Percentiles rank a stretch among this genome's conserved stretches.
Conservation (phyloP, 2,113 vertebrate genomes). For the Pristiophorus japonicus region DNA sequence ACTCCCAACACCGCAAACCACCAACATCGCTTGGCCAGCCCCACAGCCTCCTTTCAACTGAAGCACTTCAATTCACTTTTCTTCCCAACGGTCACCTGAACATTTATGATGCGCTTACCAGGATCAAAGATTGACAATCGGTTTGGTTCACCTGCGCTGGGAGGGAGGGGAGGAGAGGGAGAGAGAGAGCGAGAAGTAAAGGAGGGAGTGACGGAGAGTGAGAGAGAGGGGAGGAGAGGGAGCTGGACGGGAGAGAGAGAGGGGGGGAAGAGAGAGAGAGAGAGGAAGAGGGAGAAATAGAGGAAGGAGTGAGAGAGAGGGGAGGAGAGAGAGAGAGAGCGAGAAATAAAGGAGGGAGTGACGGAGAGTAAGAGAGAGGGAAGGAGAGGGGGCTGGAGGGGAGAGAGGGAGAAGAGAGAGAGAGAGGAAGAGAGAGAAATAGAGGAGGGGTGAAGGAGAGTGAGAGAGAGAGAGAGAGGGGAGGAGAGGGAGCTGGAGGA, state of each 20-base stretch:
- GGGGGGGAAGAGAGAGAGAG: too few relatives aligned
- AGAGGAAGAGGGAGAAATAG: too few relatives aligned
- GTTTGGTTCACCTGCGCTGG: neutral
- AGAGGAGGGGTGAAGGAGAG: neutral
- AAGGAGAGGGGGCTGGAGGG: too few relatives aligned
- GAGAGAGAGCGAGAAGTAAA: slow-evolving; percentile 38
- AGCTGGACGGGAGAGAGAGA: slow-evolving; percentile 38
- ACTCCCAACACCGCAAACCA: too few relatives aligned
- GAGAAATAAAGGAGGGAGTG: too few relatives aligned
- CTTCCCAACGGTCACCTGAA: neutral
- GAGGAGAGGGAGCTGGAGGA: too few relatives aligned
- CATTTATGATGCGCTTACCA: neutral
- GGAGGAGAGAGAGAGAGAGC: too few relatives aligned
- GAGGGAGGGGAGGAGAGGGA: slow-evolving; percentile 42
- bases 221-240: neutral
- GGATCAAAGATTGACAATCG: neutral
- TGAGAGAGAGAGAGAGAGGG: too few relatives aligned
- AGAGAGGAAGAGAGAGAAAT: neutral
- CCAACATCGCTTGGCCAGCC: neutral
- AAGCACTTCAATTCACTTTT: neutral
- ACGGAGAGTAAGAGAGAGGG: too few relatives aligned
- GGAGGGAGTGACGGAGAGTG: neutral
- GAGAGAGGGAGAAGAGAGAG: too few relatives aligned
- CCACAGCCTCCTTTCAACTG: neutral
- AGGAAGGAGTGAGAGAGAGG: too few relatives aligned